Conservation (phyloP, 2,797 vertebrate species). For the Glyptemys insculpta region DNA sequence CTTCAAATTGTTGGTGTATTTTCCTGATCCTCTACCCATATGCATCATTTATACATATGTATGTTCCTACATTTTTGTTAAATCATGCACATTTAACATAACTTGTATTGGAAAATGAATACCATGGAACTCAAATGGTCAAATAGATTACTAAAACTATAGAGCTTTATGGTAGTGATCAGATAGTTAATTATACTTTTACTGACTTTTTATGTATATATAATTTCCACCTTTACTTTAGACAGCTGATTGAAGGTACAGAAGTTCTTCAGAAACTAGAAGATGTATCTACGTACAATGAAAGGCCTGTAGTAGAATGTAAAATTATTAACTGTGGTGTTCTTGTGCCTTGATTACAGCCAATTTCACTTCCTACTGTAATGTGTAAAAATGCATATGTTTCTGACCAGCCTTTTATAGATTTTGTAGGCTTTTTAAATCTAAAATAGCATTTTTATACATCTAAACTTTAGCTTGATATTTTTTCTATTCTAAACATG, state of each 20-base stretch:
- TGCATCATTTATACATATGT: background rate
- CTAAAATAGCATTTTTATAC: slow-evolving; percentile 7
- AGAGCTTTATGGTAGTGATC: background rate
- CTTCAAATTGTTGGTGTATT: background rate
- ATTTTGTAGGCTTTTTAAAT: slow-evolving; percentile 19
- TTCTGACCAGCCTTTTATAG: background rate
- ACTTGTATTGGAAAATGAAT: background rate
- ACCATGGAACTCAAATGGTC: background rate
- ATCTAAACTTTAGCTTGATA: background rate
- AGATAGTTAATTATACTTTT: background rate
- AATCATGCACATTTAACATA: background rate
- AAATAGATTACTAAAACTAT: background rate
- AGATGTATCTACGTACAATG: slow-evolving; percentile 82
- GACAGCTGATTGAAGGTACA: slow-evolving; percentile 89
- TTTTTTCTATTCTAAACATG: background rate
- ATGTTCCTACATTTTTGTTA: background rate
- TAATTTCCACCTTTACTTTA: slow-evolving; percentile 51
- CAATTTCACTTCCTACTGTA: background rate
- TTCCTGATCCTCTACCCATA: background rate
- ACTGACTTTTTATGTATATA: background rate
- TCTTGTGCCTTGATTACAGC: slow-evolving; percentile 71
- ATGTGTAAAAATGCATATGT: background rate
- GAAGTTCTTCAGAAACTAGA: slow-evolving; percentile 88
- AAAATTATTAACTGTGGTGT: slow-evolving; percentile 85
- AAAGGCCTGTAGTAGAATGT: slow-evolving; percentile 87